These are phyloP conservation scores for Mastomys natalensis DNA, from an alignment of 2,113 vertebrate species.

Conservation along the genomic window DNA sequence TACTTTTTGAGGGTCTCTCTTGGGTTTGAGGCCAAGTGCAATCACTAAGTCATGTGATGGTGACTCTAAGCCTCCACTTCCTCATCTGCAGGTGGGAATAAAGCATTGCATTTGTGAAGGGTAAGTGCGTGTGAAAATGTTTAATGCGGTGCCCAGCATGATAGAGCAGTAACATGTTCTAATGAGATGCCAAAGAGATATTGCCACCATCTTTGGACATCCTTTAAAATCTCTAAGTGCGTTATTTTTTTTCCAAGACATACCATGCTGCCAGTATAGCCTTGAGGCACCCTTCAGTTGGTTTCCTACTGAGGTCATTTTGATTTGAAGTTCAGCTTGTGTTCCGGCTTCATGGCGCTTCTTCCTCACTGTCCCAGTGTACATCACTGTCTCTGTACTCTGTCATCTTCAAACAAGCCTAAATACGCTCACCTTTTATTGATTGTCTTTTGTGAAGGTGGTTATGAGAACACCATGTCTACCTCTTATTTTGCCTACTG, in stretches of 20 bases:
- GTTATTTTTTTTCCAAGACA: background rate
- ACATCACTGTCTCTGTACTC: background rate
- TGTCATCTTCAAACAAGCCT: constrained; percentile 37
- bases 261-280: background rate
- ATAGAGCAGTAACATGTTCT: background rate
- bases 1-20: background rate
- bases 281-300: background rate
- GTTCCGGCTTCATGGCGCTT: background rate
- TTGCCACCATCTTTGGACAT: background rate
- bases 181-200: background rate
- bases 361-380: background rate
- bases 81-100: background rate
- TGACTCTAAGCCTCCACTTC: background rate
- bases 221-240: background rate
- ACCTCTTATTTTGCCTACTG: background rate
- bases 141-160: background rate
- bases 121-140: background rate
- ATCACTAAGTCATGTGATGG: background rate
- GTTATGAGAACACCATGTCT: background rate
- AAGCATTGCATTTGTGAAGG: background rate
- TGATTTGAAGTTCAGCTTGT: background rate
- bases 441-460: background rate
- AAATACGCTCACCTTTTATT: constrained; percentile 2
- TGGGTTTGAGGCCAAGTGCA: background rate
- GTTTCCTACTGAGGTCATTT: constrained; percentile 11